These are phyloP conservation scores for Aeoliscus strigatus DNA, from an alignment of 2,797 vertebrate genomes.

Conservation along the genomic window DNA sequence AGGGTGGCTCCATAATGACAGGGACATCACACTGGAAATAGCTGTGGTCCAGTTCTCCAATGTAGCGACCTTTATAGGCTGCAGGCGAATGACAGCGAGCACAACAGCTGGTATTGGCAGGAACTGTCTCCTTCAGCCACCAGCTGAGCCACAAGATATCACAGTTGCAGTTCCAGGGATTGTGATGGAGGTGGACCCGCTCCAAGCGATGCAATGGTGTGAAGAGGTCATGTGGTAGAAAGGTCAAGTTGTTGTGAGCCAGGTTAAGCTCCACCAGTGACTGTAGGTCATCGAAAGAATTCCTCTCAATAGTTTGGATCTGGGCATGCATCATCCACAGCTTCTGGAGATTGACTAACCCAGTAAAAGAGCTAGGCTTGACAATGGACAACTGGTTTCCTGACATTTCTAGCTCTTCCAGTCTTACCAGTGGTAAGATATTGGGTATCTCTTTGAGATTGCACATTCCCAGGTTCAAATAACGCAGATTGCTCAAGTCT, in stretches of 20 bases:
- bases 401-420: slow-evolving; percentile 98
- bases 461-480: slow-evolving; percentile 99
- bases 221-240: slow-evolving; percentile 97
- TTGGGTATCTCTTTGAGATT: slow-evolving; percentile 99
- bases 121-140: slow-evolving; percentile 98
- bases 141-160: slow-evolving; percentile 99
- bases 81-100: slow-evolving; percentile 91
- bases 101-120: slow-evolving; percentile 96
- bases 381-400: slow-evolving; percentile 93
- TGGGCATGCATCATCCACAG: slow-evolving; percentile 99
- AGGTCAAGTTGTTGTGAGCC: slow-evolving; percentile 97
- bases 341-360: slow-evolving; percentile 95
- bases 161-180: slow-evolving; percentile 99
- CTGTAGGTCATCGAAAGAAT: slow-evolving; percentile 97
- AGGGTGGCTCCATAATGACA: slow-evolving; percentile 94
- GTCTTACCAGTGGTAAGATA: slow-evolving; percentile 89
- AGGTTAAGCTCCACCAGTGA: slow-evolving; percentile 96
- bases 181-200: slow-evolving; percentile 96
- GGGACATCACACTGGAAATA: slow-evolving; percentile 97
- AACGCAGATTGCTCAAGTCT: slow-evolving; percentile 95
- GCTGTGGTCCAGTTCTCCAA: slow-evolving; percentile 95
- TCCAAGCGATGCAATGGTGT: slow-evolving; percentile 92
- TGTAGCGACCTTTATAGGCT: slow-evolving; percentile 93
- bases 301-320: slow-evolving; percentile 96
- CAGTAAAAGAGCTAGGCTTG: slow-evolving; percentile 92